Conservation (phyloP, 1,140 invertebrate genomes). For the Helicoverpa zea region DNA sequence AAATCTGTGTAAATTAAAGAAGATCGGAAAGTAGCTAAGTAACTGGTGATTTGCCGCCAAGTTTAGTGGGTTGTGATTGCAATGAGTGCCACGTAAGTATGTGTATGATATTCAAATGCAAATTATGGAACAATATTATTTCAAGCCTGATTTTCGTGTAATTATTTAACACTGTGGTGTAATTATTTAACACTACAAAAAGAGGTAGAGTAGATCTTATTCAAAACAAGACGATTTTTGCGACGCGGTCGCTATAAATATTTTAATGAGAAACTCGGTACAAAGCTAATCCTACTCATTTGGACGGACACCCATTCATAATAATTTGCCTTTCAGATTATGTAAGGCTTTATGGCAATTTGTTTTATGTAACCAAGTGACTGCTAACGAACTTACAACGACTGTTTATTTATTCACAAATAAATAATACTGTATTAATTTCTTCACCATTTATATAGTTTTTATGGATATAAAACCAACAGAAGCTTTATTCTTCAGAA, state of each 20-base stretch:
- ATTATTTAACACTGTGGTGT: not conserved
- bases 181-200: not conserved
- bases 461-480: not conserved
- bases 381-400: constrained; percentile 18
- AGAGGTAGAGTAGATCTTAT: not conserved
- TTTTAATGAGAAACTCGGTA: constrained; percentile 64
- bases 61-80: no score
- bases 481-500: no score
- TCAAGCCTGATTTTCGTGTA: not conserved
- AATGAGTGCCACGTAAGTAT: no score
- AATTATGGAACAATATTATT: no score
- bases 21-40: no score
- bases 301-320: constrained; percentile 63
- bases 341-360: constrained; percentile 54
- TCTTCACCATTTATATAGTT: not conserved
- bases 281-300: constrained; percentile 68
- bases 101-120: no score
- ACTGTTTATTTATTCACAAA: not conserved
- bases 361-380: constrained; percentile 46
- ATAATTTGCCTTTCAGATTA: constrained; percentile 61
- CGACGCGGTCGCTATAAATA: constrained; percentile 63
- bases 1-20: no score
- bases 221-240: constrained; percentile 43
- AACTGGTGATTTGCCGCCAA: no score
- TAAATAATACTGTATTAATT: constrained; percentile 4